A percentile compares a stretch with the other conserved stretches of the same genome.
These are phyloP conservation scores for Peromyscus aztecus DNA, from an alignment of 2,797 vertebrate species.

Conservation along the genomic window DNA sequence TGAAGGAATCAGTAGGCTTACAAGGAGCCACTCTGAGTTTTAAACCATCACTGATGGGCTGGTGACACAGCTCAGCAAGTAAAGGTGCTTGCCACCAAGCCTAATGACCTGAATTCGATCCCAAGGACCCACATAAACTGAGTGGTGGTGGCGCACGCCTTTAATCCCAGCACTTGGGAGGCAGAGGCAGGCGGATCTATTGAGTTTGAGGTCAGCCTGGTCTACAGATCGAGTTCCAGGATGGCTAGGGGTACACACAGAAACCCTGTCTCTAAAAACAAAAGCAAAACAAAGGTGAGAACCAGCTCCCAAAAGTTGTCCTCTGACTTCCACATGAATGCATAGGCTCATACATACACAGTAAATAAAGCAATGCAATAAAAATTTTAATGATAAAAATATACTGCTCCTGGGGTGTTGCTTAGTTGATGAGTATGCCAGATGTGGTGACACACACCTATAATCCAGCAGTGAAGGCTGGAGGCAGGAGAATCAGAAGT, in stretches of 20 bases:
- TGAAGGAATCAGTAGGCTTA: background rate
- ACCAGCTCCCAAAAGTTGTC: background rate
- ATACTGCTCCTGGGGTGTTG: background rate
- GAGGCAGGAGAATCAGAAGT: background rate
- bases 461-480: no score
- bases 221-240: background rate
- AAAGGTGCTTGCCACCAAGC: background rate
- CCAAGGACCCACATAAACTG: background rate
- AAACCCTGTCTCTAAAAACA: background rate
- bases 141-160: accelerated
- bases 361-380: background rate
- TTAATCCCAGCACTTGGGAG: background rate
- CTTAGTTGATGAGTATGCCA: background rate
- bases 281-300: background rate
- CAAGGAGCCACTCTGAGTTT: background rate
- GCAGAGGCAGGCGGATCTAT: background rate
- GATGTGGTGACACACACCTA: background rate
- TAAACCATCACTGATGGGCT: background rate
- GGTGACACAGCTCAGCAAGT: no score
- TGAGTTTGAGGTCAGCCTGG: background rate
- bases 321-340: background rate
- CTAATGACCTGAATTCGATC: background rate
- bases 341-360: background rate
- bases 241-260: background rate
- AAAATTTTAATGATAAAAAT: background rate